Conservation (phyloP, 1,140 invertebrate species). For the Steinernema khuongi region DNA sequence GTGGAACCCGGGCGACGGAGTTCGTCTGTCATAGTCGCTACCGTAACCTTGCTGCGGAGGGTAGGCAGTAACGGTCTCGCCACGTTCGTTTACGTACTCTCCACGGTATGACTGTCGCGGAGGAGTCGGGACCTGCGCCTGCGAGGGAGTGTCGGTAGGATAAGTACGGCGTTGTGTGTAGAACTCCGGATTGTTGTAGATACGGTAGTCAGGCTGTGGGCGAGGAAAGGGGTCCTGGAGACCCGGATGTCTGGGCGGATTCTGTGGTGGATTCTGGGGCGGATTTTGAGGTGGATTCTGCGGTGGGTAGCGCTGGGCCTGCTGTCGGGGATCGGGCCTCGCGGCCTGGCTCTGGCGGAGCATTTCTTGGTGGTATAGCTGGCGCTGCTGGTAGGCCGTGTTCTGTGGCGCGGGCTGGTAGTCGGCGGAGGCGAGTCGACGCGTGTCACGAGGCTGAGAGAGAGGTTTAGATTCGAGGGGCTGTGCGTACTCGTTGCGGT, state of each 20-base stretch:
- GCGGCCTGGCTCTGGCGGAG: not conserved
- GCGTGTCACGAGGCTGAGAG: constrained; percentile 5
- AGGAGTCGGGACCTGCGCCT: not conserved
- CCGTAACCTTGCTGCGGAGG: too few relatives aligned
- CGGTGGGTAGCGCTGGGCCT: not conserved
- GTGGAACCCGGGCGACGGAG: too few relatives aligned
- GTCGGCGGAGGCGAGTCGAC: not conserved
- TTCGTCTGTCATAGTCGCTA: too few relatives aligned
- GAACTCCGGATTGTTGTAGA: constrained; percentile 2
- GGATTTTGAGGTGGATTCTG: constrained; percentile 14
- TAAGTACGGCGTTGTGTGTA: not conserved
- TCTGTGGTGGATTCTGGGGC: not conserved
- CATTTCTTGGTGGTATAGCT: not conserved
- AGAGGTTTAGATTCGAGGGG: constrained; percentile 4
- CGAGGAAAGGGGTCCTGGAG: not conserved
- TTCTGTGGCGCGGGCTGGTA: not conserved
- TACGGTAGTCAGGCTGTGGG: not conserved
- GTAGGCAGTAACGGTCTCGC: not conserved
- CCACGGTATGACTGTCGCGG: constrained; percentile 6
- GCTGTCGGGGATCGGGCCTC: not conserved
- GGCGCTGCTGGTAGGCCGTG: not conserved
- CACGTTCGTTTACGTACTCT: not conserved
- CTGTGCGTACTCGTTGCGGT: not conserved
- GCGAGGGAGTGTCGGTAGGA: not conserved
- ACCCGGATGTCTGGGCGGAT: not conserved